Evolutionary conservation across 2,113 vertebrate species (phyloP).

Genomic region (Isichthys henryi): DNA sequence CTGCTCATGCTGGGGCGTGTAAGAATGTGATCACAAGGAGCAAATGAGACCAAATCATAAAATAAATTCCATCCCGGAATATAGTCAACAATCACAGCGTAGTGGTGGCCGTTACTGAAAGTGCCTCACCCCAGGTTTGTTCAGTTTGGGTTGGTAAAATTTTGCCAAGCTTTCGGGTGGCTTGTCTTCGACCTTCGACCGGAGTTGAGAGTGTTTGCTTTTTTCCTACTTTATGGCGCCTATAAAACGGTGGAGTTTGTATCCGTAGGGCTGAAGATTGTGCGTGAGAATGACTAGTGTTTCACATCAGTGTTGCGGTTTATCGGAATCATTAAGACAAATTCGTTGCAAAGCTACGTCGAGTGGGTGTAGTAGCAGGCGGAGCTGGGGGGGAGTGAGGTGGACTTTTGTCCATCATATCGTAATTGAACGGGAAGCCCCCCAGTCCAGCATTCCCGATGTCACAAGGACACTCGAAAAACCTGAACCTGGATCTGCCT

Average conservation of each 20-base stretch:
- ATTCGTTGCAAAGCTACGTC: neutral
- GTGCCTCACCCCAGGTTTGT: neutral
- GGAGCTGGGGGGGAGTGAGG: neutral
- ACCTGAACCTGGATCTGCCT: neutral
- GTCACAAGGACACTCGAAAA: neutral
- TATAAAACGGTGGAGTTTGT: neutral
- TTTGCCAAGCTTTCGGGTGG: neutral
- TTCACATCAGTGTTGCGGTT: neutral
- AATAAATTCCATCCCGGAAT: neutral
- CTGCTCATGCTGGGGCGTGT: neutral
- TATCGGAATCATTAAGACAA: neutral
- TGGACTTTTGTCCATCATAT: neutral
- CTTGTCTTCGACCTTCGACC: neutral
- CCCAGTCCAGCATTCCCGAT: neutral
- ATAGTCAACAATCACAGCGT: neutral
- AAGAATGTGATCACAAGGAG: neutral
- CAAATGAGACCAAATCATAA: neutral
- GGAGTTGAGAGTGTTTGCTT: neutral
- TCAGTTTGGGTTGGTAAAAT: neutral
- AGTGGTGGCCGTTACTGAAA: neutral
- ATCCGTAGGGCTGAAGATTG: neutral
- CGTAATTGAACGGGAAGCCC: neutral
- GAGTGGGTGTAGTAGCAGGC: neutral
- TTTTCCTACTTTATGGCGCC: neutral
- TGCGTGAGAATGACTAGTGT: neutral